Conservation (phyloP, 2,113 vertebrate species). For the Lophotis ruficrista region DNA sequence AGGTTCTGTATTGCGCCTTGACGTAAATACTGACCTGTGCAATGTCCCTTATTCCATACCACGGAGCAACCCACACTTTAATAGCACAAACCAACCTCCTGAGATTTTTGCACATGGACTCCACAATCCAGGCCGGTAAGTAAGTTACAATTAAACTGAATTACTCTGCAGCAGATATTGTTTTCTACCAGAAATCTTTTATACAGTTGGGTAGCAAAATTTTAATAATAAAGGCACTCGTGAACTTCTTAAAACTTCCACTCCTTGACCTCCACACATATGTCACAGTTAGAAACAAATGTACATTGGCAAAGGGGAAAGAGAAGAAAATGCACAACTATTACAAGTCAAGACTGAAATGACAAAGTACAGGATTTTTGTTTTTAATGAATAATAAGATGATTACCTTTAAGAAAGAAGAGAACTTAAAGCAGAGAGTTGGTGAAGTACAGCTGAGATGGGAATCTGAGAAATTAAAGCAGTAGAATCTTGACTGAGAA, state of each 20-base stretch:
- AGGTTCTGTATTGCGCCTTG: constrained; percentile 93
- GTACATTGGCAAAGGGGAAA: neutral
- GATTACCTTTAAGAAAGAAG: neutral
- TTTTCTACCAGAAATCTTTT: neutral
- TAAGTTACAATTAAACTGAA: neutral
- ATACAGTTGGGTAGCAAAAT: neutral
- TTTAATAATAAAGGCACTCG: neutral
- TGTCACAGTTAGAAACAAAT: neutral
- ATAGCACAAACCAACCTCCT: constrained; percentile 97
- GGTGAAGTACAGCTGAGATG: neutral
- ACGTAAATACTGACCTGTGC: constrained; percentile 91
- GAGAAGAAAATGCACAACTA: neutral
- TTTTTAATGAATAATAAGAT: neutral
- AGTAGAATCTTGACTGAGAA: neutral
- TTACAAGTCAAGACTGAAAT: neutral
- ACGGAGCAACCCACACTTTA: constrained; percentile 94
- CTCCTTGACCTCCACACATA: neutral
- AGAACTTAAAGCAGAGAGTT: neutral
- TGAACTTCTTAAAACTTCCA: neutral
- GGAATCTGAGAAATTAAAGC: neutral
- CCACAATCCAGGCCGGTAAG: constrained; percentile 97
- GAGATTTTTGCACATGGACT: constrained; percentile 98
- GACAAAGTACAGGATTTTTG: neutral
- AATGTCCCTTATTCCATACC: constrained; percentile 90
- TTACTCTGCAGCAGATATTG: neutral